Base-by-base conservation (phyloP, 1,140 invertebrate genomes). In the Himalopsyche phryganea region DNA sequence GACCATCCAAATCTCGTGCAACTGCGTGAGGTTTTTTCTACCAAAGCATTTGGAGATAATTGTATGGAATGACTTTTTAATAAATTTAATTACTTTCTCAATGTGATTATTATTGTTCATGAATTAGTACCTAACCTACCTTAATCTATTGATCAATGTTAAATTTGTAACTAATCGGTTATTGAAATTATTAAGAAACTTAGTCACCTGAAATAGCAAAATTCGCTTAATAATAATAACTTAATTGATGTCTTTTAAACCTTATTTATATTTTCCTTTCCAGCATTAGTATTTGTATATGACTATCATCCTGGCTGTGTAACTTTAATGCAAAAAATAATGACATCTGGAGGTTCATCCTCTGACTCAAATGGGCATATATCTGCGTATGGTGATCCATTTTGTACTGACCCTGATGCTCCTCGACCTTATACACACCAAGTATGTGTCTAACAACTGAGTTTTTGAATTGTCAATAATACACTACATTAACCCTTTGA, bases 261-360 rank as follows among this genome's bases (percentile, higher is more conserved):
- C n/a, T n/a, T n/a, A n/a, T n/a, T n/a, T n/a, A n/a, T n/a, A n/a
- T 35, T 53, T 13, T 28, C 19, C 19, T 67, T 83, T 81, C 32
- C 74, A 96, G 94, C 96, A 47, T 86, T 98, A 77, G 84, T 98
- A 63, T 93, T 98, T 79, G 93, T 97, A 45, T 98, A 97, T 75
- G 94, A 98, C 71, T 98, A 93, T 73, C 91, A 94, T 80, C 89
- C 96, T 20, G 87, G 87, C 23, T 89, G 93, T 44, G 88, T 92
- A 66, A 96, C 93, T 0, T 72, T 98, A 55, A 82, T 94, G 76
- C 81, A 83, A 53, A 88, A 90, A 69, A 94, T 96, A 77, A 54
- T 78, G 18, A 63, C 65, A 1, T 28, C 65, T 14, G 60, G 58
- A 4, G 51, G 41, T 2, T 45, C 42, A 45, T 11, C 11, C 4